Conservation (phyloP, 2,888 invertebrate species). For the Pheosia tremula region DNA sequence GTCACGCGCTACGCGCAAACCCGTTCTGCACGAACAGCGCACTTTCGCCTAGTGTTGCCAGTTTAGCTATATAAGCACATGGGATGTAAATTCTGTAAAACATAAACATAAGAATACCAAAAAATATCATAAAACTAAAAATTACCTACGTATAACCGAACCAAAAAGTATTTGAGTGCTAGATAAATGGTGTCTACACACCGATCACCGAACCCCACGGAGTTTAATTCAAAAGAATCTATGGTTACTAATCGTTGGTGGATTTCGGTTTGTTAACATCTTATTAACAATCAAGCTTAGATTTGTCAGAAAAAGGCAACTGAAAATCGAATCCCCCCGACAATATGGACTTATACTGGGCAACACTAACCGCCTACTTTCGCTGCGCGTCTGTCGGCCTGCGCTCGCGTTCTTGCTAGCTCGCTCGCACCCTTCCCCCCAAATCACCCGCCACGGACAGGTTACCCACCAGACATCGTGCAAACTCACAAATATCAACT, state of each 20-base stretch:
- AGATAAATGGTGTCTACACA: too few relatives aligned
- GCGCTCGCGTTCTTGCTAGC: conserved; percentile 66
- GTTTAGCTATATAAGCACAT: neutral
- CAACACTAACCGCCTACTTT: conserved; percentile 52
- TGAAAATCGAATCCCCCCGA: neutral
- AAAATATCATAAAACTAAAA: too few relatives aligned
- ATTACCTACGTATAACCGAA: too few relatives aligned
- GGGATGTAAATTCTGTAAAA: too few relatives aligned
- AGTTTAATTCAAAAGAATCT: too few relatives aligned
- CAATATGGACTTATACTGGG: neutral
- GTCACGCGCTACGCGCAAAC: conserved; percentile 80
- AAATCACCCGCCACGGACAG: conserved; percentile 41
- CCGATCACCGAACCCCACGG: too few relatives aligned
- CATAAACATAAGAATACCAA: too few relatives aligned
- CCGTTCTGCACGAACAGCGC: conserved; percentile 63
- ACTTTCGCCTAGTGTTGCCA: conserved; percentile 5
- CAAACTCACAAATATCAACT: conserved; percentile 28
- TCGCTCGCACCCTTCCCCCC: conserved; percentile 57
- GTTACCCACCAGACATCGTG: conserved; percentile 32
- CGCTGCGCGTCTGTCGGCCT: conserved; percentile 65
- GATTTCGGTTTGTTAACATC: too few relatives aligned
- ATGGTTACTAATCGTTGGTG: too few relatives aligned
- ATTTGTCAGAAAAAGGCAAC: neutral
- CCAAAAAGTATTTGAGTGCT: too few relatives aligned
- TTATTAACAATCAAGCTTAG: too few relatives aligned